A percentile compares a stretch with the other conserved stretches of the same genome.
phyloP scores from a whole-genome alignment of 2,797 vertebrate genomes.

The Squalus acanthias region DNA sequence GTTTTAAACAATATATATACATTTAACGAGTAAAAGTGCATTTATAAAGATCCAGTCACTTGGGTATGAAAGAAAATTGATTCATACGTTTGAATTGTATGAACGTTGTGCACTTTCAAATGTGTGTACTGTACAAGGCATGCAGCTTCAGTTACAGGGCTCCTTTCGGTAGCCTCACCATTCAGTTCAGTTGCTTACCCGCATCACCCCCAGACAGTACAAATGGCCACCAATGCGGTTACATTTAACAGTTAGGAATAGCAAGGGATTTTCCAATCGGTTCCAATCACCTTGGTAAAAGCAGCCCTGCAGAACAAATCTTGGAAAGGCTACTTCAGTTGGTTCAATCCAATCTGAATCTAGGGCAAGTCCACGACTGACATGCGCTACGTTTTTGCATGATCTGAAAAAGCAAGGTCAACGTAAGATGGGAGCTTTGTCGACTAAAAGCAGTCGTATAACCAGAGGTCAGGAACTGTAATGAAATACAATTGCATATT shows the following conservation, averaged over 20 bases:
- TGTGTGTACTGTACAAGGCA: not conserved
- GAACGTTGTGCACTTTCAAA: not conserved
- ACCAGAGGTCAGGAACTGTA: not conserved
- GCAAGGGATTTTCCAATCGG: not conserved
- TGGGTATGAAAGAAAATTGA: not conserved
- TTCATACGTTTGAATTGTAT: not conserved
- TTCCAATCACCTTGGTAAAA: not conserved
- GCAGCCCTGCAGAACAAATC: not conserved
- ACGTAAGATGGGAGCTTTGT: not conserved
- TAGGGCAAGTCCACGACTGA: not conserved
- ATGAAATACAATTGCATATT: not conserved
- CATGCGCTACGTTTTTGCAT: not conserved
- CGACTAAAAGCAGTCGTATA: not conserved
- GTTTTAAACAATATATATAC: not conserved
- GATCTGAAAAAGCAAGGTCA: not conserved
- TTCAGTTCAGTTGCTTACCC: not conserved
- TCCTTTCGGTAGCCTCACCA: not conserved
- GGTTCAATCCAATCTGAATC: not conserved
- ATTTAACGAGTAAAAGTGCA: constrained; percentile 1
- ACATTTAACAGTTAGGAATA: too few relatives aligned
- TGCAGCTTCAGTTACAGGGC: not conserved
- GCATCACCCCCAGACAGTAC: too few relatives aligned
- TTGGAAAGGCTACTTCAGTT: not conserved
- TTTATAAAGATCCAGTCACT: not conserved
- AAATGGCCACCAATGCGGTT: not conserved